Conservation (phyloP, 2,797 vertebrate genomes). For the Notolabrus celidotus region DNA sequence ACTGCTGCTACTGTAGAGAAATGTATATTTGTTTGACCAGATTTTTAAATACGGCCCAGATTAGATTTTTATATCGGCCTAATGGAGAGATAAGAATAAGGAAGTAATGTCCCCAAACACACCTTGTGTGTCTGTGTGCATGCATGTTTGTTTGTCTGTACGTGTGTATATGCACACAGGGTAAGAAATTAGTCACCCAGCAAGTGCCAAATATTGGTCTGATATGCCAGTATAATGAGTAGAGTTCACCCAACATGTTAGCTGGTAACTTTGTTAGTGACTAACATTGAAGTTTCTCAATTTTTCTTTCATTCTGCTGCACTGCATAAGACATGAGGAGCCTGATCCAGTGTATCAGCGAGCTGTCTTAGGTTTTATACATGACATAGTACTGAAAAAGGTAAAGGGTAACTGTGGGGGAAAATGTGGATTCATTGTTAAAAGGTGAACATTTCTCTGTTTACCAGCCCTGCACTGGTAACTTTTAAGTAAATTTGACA, state of each 20-base stretch:
- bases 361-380: conserved; percentile 34
- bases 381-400: conserved; percentile 13
- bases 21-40: conserved; percentile 46
- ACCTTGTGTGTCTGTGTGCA: conserved; percentile 13
- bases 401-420: conserved; percentile 15
- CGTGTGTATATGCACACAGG: conserved; percentile 4
- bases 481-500: conserved; percentile 38
- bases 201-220: conserved; percentile 56
- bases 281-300: conserved; percentile 18
- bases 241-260: conserved; percentile 6
- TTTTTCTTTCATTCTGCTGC: conserved; percentile 21
- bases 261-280: conserved; percentile 3
- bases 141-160: neutral
- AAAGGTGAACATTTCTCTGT: conserved; percentile 20
- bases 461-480: conserved; percentile 4
- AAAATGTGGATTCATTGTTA: conserved; percentile 24
- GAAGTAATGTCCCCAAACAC: conserved; percentile 21
- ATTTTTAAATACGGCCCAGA: conserved; percentile 55
- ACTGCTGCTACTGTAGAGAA: conserved; percentile 72
- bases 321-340: conserved; percentile 7
- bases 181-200: conserved; percentile 26
- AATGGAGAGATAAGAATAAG: neutral
- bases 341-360: conserved; percentile 1
- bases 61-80: conserved; percentile 57
- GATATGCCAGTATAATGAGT: neutral